Conservation (phyloP, 2,113 vertebrate genomes). For the Lanius ludovicianus region DNA sequence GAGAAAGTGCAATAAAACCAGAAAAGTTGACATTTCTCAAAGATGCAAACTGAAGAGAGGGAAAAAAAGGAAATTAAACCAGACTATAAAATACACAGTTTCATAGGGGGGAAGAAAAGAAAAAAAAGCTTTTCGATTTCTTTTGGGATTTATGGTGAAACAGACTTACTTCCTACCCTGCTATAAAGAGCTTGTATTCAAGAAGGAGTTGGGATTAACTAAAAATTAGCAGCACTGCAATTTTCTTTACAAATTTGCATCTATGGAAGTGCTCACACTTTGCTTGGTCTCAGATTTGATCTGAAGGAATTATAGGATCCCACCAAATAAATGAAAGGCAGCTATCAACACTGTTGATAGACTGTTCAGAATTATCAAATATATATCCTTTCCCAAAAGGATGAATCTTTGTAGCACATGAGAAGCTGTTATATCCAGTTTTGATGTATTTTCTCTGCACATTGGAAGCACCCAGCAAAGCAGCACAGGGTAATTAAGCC, state of each 20-base stretch:
- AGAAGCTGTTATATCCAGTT: neutral
- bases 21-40: constrained; percentile 6
- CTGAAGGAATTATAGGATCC: neutral
- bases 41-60: neutral
- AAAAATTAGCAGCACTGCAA: neutral
- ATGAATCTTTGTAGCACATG: neutral
- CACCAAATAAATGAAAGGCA: neutral
- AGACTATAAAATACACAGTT: neutral
- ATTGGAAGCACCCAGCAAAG: neutral
- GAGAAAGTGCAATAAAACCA: neutral
- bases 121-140: neutral
- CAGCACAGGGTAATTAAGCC: constrained; percentile 21
- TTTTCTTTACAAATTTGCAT: neutral
- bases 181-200: neutral
- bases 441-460: neutral
- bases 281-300: neutral
- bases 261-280: neutral
- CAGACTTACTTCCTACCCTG: neutral
- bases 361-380: neutral
- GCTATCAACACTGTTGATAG: neutral
- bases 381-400: neutral
- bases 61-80: neutral
- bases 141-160: neutral
- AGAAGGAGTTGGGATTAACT: neutral
- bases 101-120: neutral